Conservation (phyloP, 2,888 invertebrate species). For the Papilio elwesi region DNA sequence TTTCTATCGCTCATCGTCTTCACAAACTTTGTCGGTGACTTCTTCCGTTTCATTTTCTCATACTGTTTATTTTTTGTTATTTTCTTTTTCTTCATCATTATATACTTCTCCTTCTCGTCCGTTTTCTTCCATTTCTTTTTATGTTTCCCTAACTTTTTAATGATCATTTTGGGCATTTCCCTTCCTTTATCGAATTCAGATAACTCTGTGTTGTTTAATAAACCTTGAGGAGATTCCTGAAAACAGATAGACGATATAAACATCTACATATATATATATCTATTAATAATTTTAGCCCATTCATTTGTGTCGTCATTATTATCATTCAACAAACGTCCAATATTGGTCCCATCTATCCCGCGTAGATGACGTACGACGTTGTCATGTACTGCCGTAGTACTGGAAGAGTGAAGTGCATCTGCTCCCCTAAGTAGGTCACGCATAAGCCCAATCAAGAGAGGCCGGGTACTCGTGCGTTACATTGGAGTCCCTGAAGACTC, state of each 20-base stretch:
- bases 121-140: slow-evolving; percentile 36
- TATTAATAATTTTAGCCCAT: too few species aligned
- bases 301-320: too few species aligned
- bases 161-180: slow-evolving; percentile 20
- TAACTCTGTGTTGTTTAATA: background rate
- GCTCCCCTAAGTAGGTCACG: too few species aligned
- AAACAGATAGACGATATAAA: background rate
- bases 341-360: too few species aligned
- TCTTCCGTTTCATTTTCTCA: slow-evolving; percentile 35
- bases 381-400: too few species aligned
- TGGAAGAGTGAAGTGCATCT: too few species aligned
- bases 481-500: too few species aligned
- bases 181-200: slow-evolving; percentile 13
- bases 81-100: slow-evolving; percentile 20
- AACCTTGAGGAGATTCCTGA: slow-evolving; percentile 27
- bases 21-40: slow-evolving; percentile 35
- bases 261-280: too few species aligned
- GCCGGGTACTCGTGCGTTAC: too few species aligned
- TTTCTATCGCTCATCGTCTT: slow-evolving; percentile 39
- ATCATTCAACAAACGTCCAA: too few species aligned
- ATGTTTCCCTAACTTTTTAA: slow-evolving; percentile 24
- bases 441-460: too few species aligned
- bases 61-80: slow-evolving; percentile 10
- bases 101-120: slow-evolving; percentile 28
- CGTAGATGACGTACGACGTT: too few species aligned